Base-by-base conservation (phyloP, 2,113 vertebrate genomes). In the Gnathonemus longibarbis region DNA sequence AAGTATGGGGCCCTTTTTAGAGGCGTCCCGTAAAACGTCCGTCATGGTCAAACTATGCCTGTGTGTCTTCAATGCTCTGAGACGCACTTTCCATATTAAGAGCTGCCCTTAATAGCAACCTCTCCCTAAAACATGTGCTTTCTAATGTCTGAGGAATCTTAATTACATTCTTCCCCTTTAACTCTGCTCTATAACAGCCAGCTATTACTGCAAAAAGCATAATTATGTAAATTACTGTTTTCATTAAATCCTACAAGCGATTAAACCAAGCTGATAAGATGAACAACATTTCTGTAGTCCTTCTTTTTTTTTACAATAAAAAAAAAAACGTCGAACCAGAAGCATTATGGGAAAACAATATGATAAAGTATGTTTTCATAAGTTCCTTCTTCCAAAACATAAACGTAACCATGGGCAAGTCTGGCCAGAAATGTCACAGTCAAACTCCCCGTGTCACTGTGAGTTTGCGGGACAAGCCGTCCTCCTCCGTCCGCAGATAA, bases 1-100 rank as follows among this genome's bases (percentile, higher is more conserved):
- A 87, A 52, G 15, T 88, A 46, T 48, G 56, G 42, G 50, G 27
- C 56, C 87, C 5, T 45, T 45, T 62, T 89, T 11, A 31, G 17
- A 35, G 39, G 49, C 90, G 89, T 52, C 62, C 56, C 27, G 19
- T 90, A 88, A 62, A 88, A 42, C 6, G 21, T 35, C 77, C 17
- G 15, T 88, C 70, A 88, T 50, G 49, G 56, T 17, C 39, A 13
- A 58, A 45, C 52, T 56, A 90, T 27, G 92, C 91, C 91, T 91
- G 91, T 91, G 91, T 90, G 91, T 42, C 31, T 94, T 93, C 91
- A 91, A 91, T 90, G 94, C 92, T 91, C 91, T 91, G 93, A 94
- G 90, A 91, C 91, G 91, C 91, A 93, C 93, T 94, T 95, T 95
- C 94, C 94, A 94, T 94, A 95, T 95, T 94, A 94, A 94, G 94